Evolutionary conservation across 64 coral and sea anemone genomes (phyloP).

Genomic region (Astreopora myriophthalma): DNA sequence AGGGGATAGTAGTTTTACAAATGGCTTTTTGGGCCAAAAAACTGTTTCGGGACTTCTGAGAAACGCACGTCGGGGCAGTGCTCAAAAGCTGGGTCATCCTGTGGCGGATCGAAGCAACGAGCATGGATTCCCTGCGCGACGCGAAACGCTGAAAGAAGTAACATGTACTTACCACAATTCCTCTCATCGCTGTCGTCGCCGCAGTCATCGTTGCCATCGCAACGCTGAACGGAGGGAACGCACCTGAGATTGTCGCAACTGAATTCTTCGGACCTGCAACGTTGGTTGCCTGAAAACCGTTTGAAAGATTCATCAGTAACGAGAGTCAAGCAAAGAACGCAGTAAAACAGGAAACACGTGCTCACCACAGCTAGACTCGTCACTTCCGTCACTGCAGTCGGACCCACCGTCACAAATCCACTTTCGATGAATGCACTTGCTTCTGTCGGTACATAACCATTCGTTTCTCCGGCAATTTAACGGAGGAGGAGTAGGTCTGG

Average conservation of each 20-base stretch:
- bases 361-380: conserved; percentile 81
- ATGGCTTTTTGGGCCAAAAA: too few species aligned
- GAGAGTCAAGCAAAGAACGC: neutral
- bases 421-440: conserved; percentile 49
- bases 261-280: conserved; percentile 71
- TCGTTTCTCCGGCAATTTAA: conserved; percentile 71
- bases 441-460: conserved; percentile 67
- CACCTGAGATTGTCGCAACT: conserved; percentile 76
- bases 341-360: neutral
- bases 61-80: too few species aligned
- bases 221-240: conserved; percentile 66
- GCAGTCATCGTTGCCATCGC: conserved; percentile 84
- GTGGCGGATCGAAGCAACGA: too few species aligned
- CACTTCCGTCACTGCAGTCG: conserved; percentile 84
- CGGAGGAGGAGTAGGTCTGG: conserved; percentile 13
- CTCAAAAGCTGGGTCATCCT: too few species aligned
- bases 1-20: too few species aligned
- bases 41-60: too few species aligned
- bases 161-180: conserved; percentile 82
- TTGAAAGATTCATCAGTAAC: neutral
- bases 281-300: conserved; percentile 43
- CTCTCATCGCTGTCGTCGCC: conserved; percentile 90
- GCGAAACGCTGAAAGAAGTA: neutral
- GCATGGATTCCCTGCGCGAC: neutral
- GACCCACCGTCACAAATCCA: conserved; percentile 89